Conservation (phyloP, 2,797 vertebrate genomes). For the Eremophila alpestris region DNA sequence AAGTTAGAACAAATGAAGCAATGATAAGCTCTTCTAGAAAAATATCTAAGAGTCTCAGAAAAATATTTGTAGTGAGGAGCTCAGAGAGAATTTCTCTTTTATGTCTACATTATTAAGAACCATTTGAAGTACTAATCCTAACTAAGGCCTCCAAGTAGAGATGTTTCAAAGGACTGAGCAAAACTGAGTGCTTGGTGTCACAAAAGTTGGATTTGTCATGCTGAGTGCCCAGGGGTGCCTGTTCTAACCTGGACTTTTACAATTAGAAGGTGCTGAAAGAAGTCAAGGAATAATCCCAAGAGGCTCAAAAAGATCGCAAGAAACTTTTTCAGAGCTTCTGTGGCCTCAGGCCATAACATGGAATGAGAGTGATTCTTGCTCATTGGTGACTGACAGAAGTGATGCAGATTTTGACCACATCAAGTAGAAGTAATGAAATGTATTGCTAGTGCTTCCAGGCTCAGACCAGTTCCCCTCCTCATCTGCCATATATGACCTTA, state of each 20-base stretch:
- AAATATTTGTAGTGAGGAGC: background rate
- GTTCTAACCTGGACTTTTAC: background rate
- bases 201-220: background rate
- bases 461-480: background rate
- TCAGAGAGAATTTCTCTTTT: background rate
- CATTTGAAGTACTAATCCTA: background rate
- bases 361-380: background rate
- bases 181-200: background rate
- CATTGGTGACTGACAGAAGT: background rate
- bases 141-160: background rate
- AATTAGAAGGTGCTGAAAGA: background rate
- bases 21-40: background rate
- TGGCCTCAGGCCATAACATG: background rate
- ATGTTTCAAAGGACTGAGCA: background rate
- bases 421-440: background rate
- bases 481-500: fast-evolving
- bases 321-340: background rate
- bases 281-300: background rate
- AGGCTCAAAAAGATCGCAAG: background rate
- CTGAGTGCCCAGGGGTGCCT: background rate
- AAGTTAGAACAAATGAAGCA: background rate
- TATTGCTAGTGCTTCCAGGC: background rate
- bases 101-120: background rate
- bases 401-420: background rate
- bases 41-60: background rate